Conservation (phyloP, 2,113 vertebrate species). For the Salvelinus namaycush region DNA sequence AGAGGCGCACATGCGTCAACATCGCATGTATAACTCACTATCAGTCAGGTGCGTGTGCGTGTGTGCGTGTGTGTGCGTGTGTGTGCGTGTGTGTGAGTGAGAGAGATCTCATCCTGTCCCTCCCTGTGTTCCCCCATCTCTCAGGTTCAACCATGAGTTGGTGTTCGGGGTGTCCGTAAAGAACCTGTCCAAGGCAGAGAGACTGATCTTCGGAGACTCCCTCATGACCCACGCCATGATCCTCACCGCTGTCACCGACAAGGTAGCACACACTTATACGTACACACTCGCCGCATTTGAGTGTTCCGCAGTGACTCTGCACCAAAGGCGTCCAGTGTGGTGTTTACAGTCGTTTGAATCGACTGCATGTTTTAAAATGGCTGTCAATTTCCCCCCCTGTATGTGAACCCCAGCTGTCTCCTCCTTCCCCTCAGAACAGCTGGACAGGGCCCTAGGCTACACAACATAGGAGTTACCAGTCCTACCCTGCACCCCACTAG, state of each 20-base stretch:
- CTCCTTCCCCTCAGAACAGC: background rate
- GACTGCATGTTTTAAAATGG: conserved; percentile 57
- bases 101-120: background rate
- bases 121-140: too few species aligned
- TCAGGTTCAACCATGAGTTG: conserved; percentile 93
- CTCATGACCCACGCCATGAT: conserved; percentile 98
- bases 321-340: conserved; percentile 46
- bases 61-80: background rate
- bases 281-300: too few species aligned
- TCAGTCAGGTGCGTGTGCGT: background rate
- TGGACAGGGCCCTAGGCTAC: background rate
- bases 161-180: conserved; percentile 93
- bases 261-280: conserved; percentile 72
- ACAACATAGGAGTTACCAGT: background rate
- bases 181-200: conserved; percentile 91
- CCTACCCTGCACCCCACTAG: background rate
- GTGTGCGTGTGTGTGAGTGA: too few species aligned
- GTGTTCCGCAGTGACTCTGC: too few species aligned
- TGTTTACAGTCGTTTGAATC: conserved; percentile 58
- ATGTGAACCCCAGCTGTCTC: conserved; percentile 58
- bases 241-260: conserved; percentile 93
- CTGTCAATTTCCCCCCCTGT: conserved; percentile 53
- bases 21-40: background rate
- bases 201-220: conserved; percentile 91
- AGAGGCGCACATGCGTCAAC: background rate